phyloP scores from a whole-genome alignment of 2,797 vertebrate genomes.

The Sebastes nivosus region DNA sequence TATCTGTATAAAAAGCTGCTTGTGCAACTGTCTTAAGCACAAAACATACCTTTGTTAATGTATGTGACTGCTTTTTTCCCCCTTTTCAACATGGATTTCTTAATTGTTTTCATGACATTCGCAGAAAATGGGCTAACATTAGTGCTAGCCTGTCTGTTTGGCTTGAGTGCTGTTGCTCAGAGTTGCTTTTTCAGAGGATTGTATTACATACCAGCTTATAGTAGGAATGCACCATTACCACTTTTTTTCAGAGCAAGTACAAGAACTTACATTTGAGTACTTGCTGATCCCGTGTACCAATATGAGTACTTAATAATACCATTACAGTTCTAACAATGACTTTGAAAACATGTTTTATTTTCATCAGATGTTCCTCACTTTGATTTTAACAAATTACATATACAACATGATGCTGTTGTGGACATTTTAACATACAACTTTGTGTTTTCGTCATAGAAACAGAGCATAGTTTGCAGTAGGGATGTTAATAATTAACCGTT shows the following conservation, averaged over 20 bases:
- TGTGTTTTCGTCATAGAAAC: neutral
- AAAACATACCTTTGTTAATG: slow-evolving; percentile 52
- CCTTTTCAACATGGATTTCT: neutral
- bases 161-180: neutral
- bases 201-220: neutral
- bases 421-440: neutral
- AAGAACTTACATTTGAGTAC: neutral
- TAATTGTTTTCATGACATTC: slow-evolving; percentile 28
- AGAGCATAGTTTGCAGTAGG: neutral
- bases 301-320: neutral
- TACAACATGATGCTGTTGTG: neutral
- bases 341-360: neutral
- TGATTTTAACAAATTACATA: neutral
- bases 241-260: neutral
- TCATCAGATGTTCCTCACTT: neutral
- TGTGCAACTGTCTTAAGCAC: slow-evolving; percentile 49
- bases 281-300: neutral
- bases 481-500: neutral
- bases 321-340: neutral
- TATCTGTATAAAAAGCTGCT: slow-evolving; percentile 59
- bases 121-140: slow-evolving; percentile 28
- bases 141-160: slow-evolving; percentile 32
- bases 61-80: neutral
- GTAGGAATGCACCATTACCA: neutral
- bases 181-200: neutral